Percentiles rank a stretch among this genome's conserved stretches.
Evolutionary conservation across 2,797 vertebrate species (phyloP).

Genomic region (Scarus forsteni): DNA sequence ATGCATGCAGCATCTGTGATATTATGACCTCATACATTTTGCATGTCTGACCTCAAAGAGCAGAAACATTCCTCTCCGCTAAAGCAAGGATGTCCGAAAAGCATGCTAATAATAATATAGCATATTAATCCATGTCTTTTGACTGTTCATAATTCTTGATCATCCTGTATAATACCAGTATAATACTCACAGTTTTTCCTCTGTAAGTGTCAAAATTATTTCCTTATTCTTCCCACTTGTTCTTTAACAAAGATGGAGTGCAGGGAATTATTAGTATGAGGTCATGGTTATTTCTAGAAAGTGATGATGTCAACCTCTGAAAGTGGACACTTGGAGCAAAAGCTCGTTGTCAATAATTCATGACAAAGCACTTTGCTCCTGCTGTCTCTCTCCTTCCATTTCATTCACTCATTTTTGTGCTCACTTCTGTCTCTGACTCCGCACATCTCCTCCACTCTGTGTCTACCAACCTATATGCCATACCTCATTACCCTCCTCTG

Average conservation of each 20-base stretch:
- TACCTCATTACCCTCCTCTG: background rate
- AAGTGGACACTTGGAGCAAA: constrained; percentile 76
- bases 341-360: constrained; percentile 76
- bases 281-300: constrained; percentile 75
- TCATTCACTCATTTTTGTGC: constrained; percentile 52
- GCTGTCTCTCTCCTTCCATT: constrained; percentile 50
- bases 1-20: background rate
- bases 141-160: background rate
- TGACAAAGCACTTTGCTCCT: constrained; percentile 77
- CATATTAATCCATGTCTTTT: background rate
- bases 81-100: background rate
- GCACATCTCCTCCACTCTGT: constrained; percentile 26
- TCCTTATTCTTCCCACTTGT: background rate
- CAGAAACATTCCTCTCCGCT: background rate
- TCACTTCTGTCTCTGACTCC: constrained; percentile 40
- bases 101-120: background rate
- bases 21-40: constrained; percentile 5
- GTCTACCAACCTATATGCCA: background rate
- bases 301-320: constrained; percentile 73
- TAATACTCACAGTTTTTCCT: background rate
- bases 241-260: background rate
- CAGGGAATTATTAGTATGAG: constrained; percentile 62
- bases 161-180: background rate
- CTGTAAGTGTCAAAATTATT: background rate
- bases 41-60: background rate